Base-by-base conservation (phyloP, 2,888 invertebrate genomes). In the Isotomurus palustris region DNA sequence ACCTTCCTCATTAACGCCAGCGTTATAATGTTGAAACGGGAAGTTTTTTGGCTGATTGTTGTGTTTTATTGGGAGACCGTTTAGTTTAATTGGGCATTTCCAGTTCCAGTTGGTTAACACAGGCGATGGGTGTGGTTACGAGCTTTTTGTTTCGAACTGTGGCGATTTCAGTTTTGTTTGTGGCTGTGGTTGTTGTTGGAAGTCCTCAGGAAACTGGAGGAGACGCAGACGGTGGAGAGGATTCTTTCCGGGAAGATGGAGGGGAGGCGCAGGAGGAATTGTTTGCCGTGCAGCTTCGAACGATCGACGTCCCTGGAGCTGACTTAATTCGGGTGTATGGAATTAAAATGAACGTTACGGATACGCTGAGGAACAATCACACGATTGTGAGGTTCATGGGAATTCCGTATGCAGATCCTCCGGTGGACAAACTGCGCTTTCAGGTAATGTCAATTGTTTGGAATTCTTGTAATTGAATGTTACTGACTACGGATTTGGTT, bases 381-480 rank as follows among this genome's bases (percentile, higher is more conserved):
- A 41, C 45, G 1, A 53, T 56, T 22, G 41, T 47, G 12, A 50
- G 51, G 21, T 68, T 64, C 27, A 19, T 40, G 3, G 62, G 64
- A 0, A 21, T 68, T 17, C 66, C 66, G 2, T 68, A 59, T 50
- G 64, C 66, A 10, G 51, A 60, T 21, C 55, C 66, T 14, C 62
- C 65, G 2, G 29, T 59, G 10, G 45, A 63, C 8, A 54, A 58
- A 35, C 52, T 66, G 8, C 25, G 68, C 24, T 68, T 68, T 56
- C 66, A 67, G 52, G 67, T 65, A 44, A 10, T 17, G 21, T 21
- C 17, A 6, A 17, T 22, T 19, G 21, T 22, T 6, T 14, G 17
- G 6, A 40, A 17, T 8, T 40, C 5, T 40, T 32, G 32, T 8
- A 32, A 32, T 32, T 8, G 14, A 32, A 32, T 32, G 32, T 10